phyloP scores from a whole-genome alignment of 2,888 invertebrate genomes.

The Nomada hirtipes region DNA sequence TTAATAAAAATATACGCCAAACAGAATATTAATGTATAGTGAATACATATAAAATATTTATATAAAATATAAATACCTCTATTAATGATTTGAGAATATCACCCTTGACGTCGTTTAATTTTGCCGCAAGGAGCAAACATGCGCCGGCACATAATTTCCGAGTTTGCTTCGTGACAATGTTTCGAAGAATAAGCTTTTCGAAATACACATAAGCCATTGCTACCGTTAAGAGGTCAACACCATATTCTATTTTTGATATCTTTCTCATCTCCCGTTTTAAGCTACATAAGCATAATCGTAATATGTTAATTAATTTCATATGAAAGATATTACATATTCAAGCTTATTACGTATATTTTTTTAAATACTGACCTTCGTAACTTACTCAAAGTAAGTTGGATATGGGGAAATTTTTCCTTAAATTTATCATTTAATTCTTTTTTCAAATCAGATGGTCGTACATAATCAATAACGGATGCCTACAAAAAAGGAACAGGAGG shows the following conservation, averaged over 20 bases:
- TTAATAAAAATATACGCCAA: slow-evolving; percentile 14
- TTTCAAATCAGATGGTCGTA: slow-evolving; percentile 97
- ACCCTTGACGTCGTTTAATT: slow-evolving; percentile 98
- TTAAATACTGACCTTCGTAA: slow-evolving; percentile 90
- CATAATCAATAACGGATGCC: slow-evolving; percentile 98
- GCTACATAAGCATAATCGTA: slow-evolving; percentile 83
- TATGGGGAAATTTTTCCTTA: slow-evolving; percentile 96
- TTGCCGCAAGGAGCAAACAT: slow-evolving; percentile 96
- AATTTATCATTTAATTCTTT: slow-evolving; percentile 99
- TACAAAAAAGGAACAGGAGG: slow-evolving; percentile 73
- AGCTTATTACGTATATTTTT: background rate
- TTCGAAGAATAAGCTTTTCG: slow-evolving; percentile 96
- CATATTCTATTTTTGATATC: slow-evolving; percentile 93
- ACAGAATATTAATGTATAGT: background rate
- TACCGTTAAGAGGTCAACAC: slow-evolving; percentile 94
- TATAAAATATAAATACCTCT: slow-evolving; percentile 87
- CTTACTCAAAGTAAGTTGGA: slow-evolving; percentile 97
- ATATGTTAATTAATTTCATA: slow-evolving; percentile 1
- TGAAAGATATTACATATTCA: background rate
- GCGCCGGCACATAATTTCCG: slow-evolving; percentile 98
- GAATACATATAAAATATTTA: slow-evolving; percentile 10
- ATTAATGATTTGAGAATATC: slow-evolving; percentile 93
- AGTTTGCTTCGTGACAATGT: slow-evolving; percentile 97
- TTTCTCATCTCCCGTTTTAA: slow-evolving; percentile 98
- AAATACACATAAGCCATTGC: slow-evolving; percentile 99